Evolutionary conservation across 2,113 vertebrate genomes (phyloP), one percentile per base, ranked within the genome.

Genomic region (Hemiscyllium ocellatum): DNA sequence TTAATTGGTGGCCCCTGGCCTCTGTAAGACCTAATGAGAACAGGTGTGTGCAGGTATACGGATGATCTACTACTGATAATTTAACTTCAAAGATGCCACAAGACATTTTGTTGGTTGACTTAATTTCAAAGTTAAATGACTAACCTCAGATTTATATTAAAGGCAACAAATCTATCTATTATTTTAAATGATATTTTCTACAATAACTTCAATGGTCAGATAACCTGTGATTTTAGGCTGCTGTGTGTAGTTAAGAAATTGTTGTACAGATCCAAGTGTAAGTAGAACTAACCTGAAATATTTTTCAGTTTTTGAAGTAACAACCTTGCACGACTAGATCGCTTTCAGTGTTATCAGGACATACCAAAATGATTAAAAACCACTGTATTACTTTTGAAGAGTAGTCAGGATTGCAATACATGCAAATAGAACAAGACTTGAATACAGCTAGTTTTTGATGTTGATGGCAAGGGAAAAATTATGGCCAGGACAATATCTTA

Each of bases 1-100:
- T 68, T 95, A 95, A 95, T 95, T 95, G 94, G 29, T 95, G 91
- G n/a, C 94, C 94, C 69, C 69, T 95, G 42, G 26, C 94, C 94
- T 95, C 94, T 52, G 47, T 15, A 72, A 76, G 94, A 76, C 94
- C 94, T 72, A 72, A 95, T 72, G 94, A 72, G 42, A 72, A 95
- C 94, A 95, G 94, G 94, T 95, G 94, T 95, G 68, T 70, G 68
- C 68, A 95, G 94, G 94, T 76, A 24, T 95, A 95, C 89, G 52
- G 52, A 95, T 17, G 26, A 72, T 52, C 94, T 95, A 95, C 69
- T 95, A 29, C 69, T 76, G 94, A 52, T 33, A 95, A 94, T 66
- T 69, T 42, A 70, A 95, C 68, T 72, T 95, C 94, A 95, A 95
- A 95, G 94, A 70, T 26, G 94, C 52, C 13, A 65, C 89, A 93